A percentile compares a stretch with the other conserved stretches of the same genome.
Conservation (phyloP, 1,140 invertebrate species). For the Caenorhabditis tropicalis region DNA sequence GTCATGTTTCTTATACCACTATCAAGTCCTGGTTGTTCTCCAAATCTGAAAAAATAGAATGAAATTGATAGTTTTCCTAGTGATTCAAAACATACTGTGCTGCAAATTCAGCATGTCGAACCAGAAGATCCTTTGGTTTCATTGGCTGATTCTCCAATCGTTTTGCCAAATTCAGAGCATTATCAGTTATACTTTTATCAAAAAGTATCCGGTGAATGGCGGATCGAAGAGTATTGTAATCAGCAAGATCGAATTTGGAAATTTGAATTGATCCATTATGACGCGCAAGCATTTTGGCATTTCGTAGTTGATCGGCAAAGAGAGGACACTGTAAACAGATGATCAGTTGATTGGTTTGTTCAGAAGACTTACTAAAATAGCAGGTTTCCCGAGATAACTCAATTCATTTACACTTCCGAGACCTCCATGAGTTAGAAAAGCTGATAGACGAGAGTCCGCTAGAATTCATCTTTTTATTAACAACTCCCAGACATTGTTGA, state of each 20-base stretch:
- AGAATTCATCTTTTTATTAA: not conserved
- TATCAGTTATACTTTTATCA: constrained; percentile 27
- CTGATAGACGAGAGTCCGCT: constrained; percentile 57
- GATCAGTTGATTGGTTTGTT: not conserved
- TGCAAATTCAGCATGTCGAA: constrained; percentile 27
- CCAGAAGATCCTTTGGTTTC: not conserved
- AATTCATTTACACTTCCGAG: constrained; percentile 61
- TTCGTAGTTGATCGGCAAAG: constrained; percentile 63
- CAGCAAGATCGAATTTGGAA: constrained; percentile 47
- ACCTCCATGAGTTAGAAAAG: constrained; percentile 66
- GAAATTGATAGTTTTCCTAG: not conserved
- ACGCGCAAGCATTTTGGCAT: constrained; percentile 51
- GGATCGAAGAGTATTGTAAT: constrained; percentile 14
- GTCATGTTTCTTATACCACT: not conserved
- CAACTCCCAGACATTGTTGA: not conserved
- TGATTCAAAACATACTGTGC: not conserved
- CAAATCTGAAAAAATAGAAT: not conserved
- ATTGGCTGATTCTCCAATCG: not conserved
- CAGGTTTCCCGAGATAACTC: constrained; percentile 60
- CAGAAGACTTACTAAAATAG: constrained; percentile 51
- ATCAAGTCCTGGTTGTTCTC: not conserved
- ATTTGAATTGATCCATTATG: constrained; percentile 52
- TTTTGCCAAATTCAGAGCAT: not conserved
- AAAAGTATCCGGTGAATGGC: constrained; percentile 45
- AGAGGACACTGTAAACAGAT: constrained; percentile 55